Percentiles rank a stretch among this genome's conserved stretches.
These are phyloP conservation scores for Macrostomum cliftonense DNA, from an alignment of 2,888 invertebrate genomes.

Conservation along the genomic window DNA sequence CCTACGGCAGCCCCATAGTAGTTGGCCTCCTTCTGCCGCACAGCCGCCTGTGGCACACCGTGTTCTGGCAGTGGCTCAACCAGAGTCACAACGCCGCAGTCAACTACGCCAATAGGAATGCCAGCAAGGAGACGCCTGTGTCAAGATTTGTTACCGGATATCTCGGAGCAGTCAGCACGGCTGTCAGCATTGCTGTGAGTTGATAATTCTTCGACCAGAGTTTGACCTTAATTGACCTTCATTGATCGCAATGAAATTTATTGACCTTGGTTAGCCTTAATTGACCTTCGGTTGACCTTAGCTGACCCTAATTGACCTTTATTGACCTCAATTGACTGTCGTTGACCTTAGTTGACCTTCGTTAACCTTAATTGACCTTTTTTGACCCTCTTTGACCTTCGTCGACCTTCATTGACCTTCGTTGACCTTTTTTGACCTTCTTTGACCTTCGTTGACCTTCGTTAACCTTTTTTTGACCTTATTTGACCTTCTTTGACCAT, in stretches of 20 bases:
- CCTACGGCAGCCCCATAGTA: conserved; percentile 8
- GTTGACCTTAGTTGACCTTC: too few species aligned
- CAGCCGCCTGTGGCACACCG: conserved; percentile 31
- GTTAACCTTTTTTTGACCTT: too few species aligned
- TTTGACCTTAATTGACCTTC: too few species aligned
- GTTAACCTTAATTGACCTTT: neutral
- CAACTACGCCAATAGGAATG: conserved; percentile 39
- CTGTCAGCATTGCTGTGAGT: conserved; percentile 39
- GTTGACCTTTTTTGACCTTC: too few species aligned
- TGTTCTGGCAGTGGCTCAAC: conserved; percentile 43
- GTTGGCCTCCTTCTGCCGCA: conserved; percentile 28
- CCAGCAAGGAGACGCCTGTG: conserved; percentile 24
- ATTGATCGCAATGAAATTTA: too few species aligned
- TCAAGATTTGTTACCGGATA: conserved; percentile 39
- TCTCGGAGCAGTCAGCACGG: conserved; percentile 39
- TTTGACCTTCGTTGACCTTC: too few species aligned
- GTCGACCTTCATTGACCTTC: too few species aligned
- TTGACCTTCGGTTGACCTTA: too few species aligned
- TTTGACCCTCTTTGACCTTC: neutral
- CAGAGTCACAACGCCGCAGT: conserved; percentile 43
- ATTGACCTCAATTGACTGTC: too few species aligned
- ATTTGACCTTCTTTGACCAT: too few species aligned
- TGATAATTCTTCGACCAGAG: neutral
- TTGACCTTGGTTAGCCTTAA: too few species aligned
- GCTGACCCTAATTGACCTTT: too few species aligned